Evolutionary conservation across 2,888 invertebrate species (phyloP).

Genomic region (Terebella lapidaria): DNA sequence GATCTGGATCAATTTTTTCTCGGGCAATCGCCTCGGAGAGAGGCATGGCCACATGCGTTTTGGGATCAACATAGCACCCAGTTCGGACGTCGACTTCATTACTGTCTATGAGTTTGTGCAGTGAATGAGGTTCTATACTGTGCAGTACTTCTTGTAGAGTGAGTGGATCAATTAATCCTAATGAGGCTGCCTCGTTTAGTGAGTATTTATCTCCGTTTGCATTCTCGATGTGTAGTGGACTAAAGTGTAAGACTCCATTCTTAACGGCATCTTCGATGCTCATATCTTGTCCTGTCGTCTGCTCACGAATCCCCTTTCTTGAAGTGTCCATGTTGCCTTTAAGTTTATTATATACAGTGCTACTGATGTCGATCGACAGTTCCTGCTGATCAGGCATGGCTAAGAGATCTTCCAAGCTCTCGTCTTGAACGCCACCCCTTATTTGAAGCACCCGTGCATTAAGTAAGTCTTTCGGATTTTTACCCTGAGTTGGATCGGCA

Average conservation of each 20-base stretch:
- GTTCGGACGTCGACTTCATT: conserved; percentile 55
- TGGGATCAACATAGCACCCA: conserved; percentile 54
- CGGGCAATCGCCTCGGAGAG: conserved; percentile 45
- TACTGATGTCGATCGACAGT: conserved; percentile 6
- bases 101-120: conserved; percentile 37
- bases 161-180: conserved; percentile 35
- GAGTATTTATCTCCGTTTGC: conserved; percentile 18
- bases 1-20: conserved; percentile 37
- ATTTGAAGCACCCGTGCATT: background rate
- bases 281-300: conserved; percentile 32
- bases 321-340: conserved; percentile 33
- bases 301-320: conserved; percentile 32
- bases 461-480: conserved; percentile 2
- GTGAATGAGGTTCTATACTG: conserved; percentile 34
- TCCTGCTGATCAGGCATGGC: background rate
- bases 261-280: conserved; percentile 42
- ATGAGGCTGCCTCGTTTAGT: conserved; percentile 30
- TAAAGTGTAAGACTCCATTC: conserved; percentile 37
- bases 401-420: background rate
- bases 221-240: conserved; percentile 16
- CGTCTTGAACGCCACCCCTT: background rate
- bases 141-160: conserved; percentile 36
- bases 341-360: conserved; percentile 30
- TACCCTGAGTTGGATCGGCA: conserved; percentile 13
- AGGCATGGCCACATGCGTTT: conserved; percentile 48